Base-by-base conservation (phyloP, 1,140 invertebrate genomes). In the Epicauta chinensis region DNA sequence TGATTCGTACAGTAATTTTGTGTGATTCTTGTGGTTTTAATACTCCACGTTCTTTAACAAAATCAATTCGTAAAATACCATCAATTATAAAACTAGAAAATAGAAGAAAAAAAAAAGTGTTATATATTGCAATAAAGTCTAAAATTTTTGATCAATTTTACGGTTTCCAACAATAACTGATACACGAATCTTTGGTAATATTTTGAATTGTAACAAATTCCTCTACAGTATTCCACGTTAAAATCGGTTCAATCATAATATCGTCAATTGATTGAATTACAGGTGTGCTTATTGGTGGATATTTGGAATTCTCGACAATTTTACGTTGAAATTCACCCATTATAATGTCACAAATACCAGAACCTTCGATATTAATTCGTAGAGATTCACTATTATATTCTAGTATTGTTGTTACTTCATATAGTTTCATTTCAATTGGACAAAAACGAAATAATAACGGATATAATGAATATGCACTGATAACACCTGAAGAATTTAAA, bases 131-230 rank as follows among this genome's bases (percentile, higher is more conserved):
- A n/a, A n/a, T n/a, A n/a, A n/a, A n/a, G n/a, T n/a, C n/a, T n/a
- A 9, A 10, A 38, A 38, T 23, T 10, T 17, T 41, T 30, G 30
- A 13, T 34, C 11, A 45, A 23, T 23, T 42, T 16, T 16, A 58
- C 56, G 23, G 13, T 44, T 43, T 17, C 52, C 52, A 58, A 3
- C 16, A 30, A 47, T 63, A 66, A 11, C 58, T 51, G 3, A 66
- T 52, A 9, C 54, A 36, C 13, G 17, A 23, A 36, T 59, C 39
- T 38, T 51, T 41, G 0, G 60, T 52, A 10, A 57, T 34, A 37
- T 65, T 65, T 32, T 31, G 52, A 7, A 65, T 61, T 31, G 57
- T 63, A n/a, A 65, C 52, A 17, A 62, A 17, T 37, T 35, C 51
- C 12, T 58, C 53, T 3, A 29, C 46, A 1, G 16, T 29, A 48